Evolutionary conservation across 2,113 vertebrate species (phyloP), one percentile per base, ranked within the genome.

Genomic region (Taurulus bubalis): DNA sequence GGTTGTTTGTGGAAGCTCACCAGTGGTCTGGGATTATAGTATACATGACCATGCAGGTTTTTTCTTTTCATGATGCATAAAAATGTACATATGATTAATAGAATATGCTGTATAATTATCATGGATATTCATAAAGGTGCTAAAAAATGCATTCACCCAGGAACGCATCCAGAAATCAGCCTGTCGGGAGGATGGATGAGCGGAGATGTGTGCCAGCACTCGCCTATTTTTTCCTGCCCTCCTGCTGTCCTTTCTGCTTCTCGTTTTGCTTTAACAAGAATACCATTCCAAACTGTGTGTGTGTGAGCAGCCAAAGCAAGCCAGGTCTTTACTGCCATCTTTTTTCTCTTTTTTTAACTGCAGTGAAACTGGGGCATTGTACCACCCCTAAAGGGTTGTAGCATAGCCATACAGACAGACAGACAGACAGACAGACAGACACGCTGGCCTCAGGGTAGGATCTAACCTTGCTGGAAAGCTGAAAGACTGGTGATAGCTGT

Each of bases 291-390:
- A 84, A 82, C 60, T 40, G 65, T 69, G 42, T 80, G 42, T 80
- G 74, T 51, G 47, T 77, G 58, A 79, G 38, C 42, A 51, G 62
- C 9, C 56, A 26, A 51, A 70, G 82, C 70, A 63, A 64, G 71
- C 65, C 83, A 84, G 75, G 38, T 83, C 75, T 87, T 69, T 74
- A 79, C 71, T 75, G 71, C 45, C 28, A 38, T 74, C 95, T 95
- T 45, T 93, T 74, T 95, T 95, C 47, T 93, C 65, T 95, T 94
- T 94, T 94, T 95, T 9, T 91, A 94, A 94, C 85, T 94, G 94
- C 24, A 94, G 90, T 82, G 92, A 68, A 92, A 92, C 26, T 92
- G 88, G 91, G 87, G 90, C 90, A 90, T 85, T 75, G 60, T 82
- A 65, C 56, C 87, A 65, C 32, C 82, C 84, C 85, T 83, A 30